Evolutionary conservation across 2,888 invertebrate species (phyloP).

Genomic region (Agrilus biguttatus): DNA sequence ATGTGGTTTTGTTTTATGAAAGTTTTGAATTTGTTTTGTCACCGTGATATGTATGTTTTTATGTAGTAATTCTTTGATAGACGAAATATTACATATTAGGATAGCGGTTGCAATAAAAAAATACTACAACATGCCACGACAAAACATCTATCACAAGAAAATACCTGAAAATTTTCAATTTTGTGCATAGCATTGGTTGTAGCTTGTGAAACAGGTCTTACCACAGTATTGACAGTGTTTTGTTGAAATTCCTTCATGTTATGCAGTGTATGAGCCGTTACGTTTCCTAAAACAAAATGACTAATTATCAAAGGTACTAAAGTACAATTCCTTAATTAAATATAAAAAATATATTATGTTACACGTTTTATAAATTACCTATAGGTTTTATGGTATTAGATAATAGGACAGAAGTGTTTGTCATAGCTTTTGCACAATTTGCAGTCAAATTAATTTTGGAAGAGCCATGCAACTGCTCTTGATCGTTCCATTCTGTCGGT

Average conservation of each 20-base stretch:
- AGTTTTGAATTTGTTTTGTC: not conserved
- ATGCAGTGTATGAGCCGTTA: conserved; percentile 26
- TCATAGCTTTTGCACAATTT: conserved; percentile 3
- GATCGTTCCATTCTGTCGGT: too few species aligned
- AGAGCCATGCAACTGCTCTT: too few species aligned
- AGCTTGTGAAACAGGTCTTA: conserved; percentile 20
- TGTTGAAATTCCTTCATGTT: conserved; percentile 41
- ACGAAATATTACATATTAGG: not conserved
- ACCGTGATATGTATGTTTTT: not conserved
- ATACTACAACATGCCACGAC: not conserved
- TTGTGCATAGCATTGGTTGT: conserved; percentile 44
- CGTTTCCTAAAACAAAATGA: conserved; percentile 16
- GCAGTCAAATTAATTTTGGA: conserved; percentile 3
- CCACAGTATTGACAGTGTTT: conserved; percentile 23
- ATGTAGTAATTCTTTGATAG: not conserved
- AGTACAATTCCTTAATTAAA: too few species aligned
- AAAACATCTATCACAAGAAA: not conserved
- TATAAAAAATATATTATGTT: not conserved
- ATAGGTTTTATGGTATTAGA: conserved; percentile 5
- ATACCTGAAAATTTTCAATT: conserved; percentile 50
- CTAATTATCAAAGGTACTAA: too few species aligned
- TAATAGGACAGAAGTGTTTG: not conserved
- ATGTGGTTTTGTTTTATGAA: too few species aligned
- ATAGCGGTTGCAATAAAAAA: too few species aligned
- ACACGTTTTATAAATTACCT: conserved; percentile 3